Percentiles rank a stretch among this genome's conserved stretches.
phyloP scores from a whole-genome alignment of 1,140 invertebrate genomes.

The Maniola jurtina region DNA sequence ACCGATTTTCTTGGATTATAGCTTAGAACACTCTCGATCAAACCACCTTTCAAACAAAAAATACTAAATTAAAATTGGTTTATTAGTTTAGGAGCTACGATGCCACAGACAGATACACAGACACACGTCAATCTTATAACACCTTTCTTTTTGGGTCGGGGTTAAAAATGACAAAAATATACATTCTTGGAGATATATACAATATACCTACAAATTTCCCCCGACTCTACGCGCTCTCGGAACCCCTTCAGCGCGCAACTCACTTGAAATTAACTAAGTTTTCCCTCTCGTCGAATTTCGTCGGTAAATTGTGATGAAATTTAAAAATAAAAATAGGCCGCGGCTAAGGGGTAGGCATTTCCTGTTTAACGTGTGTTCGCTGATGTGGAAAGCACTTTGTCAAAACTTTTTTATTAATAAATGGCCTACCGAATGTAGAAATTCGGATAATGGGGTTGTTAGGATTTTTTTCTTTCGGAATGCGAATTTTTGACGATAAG shows the following conservation, averaged over 20 bases:
- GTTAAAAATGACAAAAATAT: no score
- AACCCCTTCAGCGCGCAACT: neutral
- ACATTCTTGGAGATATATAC: neutral
- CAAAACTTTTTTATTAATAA: conserved; percentile 8
- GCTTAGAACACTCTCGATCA: no score
- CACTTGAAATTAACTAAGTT: conserved; percentile 5
- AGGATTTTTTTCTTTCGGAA: conserved; percentile 1
- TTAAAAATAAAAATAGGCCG: conserved; percentile 1
- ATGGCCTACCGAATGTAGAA: neutral
- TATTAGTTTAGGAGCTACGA: no score
- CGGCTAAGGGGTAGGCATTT: neutral
- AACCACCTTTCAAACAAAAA: no score
- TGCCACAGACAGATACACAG: no score
- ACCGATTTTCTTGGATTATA: no score
- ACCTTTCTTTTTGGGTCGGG: no score
- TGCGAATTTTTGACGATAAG: neutral
- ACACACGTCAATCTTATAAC: no score
- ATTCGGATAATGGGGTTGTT: neutral
- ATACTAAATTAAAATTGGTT: no score
- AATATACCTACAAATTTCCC: neutral
- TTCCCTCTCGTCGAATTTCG: neutral
- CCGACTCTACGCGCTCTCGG: neutral
- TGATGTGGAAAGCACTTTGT: neutral
- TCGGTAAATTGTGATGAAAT: conserved; percentile 3
- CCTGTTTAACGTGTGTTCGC: neutral